phyloP scores from a whole-genome alignment of 2,888 invertebrate species.

The Sarcophaga subvicina region DNA sequence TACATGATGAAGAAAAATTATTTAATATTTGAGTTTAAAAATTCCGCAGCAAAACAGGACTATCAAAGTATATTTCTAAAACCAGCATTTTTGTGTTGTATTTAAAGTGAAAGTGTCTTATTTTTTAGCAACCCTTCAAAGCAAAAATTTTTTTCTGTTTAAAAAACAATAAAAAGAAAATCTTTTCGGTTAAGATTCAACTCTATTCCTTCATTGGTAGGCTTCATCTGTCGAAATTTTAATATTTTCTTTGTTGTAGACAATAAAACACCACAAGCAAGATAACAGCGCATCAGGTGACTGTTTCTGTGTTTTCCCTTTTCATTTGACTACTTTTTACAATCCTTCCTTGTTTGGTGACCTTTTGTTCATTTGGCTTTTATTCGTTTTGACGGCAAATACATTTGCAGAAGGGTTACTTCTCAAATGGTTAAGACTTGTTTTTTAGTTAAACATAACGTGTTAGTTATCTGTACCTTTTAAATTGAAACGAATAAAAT shows the following conservation, averaged over 20 bases:
- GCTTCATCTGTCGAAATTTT: conserved; percentile 29
- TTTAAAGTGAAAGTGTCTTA: conserved; percentile 17
- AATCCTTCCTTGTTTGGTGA: not conserved
- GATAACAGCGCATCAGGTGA: conserved; percentile 67
- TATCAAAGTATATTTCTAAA: too few relatives aligned
- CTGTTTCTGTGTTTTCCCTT: conserved; percentile 29
- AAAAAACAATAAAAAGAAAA: not conserved
- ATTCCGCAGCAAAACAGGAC: too few relatives aligned
- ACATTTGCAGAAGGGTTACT: conserved; percentile 57
- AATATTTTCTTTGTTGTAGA: conserved; percentile 1
- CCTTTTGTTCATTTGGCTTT: not conserved
- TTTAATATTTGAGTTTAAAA: too few relatives aligned
- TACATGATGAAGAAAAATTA: too few relatives aligned
- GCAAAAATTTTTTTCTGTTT: not conserved
- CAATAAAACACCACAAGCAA: conserved; percentile 49
- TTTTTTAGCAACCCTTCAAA: not conserved
- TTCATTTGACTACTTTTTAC: conserved; percentile 12
- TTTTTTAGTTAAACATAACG: conserved; percentile 13
- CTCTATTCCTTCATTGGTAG: conserved; percentile 10
- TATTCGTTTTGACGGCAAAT: not conserved
- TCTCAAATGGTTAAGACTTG: not conserved
- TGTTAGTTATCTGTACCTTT: conserved; percentile 51
- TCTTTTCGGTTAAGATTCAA: conserved; percentile 16
- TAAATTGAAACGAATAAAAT: conserved; percentile 35
- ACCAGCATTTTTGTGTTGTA: too few relatives aligned